Percentiles rank a stretch among this genome's conserved stretches.
phyloP scores from a whole-genome alignment of 2,113 vertebrate species.

The Dicerorhinus sumatrensis region DNA sequence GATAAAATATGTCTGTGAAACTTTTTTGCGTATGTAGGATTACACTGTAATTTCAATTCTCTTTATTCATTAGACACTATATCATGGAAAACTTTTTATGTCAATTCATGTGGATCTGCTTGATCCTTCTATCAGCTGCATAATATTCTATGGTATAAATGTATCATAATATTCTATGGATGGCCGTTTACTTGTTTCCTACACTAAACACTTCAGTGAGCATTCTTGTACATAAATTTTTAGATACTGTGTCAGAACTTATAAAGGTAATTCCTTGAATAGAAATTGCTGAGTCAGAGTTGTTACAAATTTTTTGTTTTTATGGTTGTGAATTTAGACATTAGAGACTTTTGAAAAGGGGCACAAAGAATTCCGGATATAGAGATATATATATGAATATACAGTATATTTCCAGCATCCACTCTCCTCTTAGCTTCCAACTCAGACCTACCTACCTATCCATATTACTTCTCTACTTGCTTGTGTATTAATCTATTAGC shows the following conservation, averaged over 20 bases:
- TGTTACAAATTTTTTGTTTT: neutral
- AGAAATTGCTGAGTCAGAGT: neutral
- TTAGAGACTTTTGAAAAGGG: neutral
- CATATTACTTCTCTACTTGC: neutral
- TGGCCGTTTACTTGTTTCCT: neutral
- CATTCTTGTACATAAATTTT: neutral
- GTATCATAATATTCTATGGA: neutral
- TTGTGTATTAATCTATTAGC: neutral
- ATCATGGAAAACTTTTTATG: neutral
- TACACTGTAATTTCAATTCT: neutral
- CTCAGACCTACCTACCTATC: neutral
- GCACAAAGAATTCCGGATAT: neutral
- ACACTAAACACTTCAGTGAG: neutral
- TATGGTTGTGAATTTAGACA: neutral
- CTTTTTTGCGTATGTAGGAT: neutral
- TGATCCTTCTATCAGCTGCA: neutral
- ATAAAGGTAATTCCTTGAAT: neutral
- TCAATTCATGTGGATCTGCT: neutral
- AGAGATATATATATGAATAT: too few relatives aligned
- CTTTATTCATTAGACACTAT: neutral
- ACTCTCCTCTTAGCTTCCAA: neutral
- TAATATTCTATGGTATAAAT: neutral
- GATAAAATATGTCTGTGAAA: neutral
- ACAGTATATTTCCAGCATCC: neutral
- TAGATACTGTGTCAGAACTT: neutral